phyloP scores from a whole-genome alignment of 2,113 vertebrate species.

The Hippocampus comes region DNA sequence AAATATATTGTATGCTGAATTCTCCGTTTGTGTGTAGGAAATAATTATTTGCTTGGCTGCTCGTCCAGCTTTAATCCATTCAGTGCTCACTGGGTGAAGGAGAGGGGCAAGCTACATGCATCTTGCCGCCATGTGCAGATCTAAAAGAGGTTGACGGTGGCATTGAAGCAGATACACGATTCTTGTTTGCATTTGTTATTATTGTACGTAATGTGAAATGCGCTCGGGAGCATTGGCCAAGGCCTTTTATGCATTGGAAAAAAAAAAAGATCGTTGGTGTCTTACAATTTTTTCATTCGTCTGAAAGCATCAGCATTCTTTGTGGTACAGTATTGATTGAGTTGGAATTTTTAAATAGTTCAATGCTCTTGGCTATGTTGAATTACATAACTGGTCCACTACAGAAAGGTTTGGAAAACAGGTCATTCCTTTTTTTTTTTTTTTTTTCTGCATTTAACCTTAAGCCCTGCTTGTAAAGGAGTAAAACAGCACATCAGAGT shows the following conservation, averaged over 20 bases:
- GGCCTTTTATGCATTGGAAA: neutral
- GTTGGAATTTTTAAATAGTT: neutral
- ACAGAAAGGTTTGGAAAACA: neutral
- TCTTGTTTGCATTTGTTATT: constrained; percentile 30
- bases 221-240: constrained; percentile 15
- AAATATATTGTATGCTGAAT: constrained; percentile 43
- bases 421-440: neutral
- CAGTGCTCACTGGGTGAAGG: constrained; percentile 57
- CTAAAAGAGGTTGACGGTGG: constrained; percentile 44
- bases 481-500: neutral
- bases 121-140: constrained; percentile 35
- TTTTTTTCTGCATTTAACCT: neutral
- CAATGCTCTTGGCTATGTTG: neutral
- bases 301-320: neutral
- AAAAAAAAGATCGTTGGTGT: constrained; percentile 9
- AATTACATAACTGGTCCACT: neutral
- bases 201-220: constrained; percentile 37
- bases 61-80: constrained; percentile 61
- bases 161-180: constrained; percentile 41
- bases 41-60: constrained; percentile 63
- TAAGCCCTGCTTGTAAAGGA: neutral
- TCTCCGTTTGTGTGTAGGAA: constrained; percentile 52
- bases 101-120: constrained; percentile 40
- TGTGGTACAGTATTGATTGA: constrained; percentile 5
- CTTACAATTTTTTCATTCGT: neutral